These are phyloP conservation scores for Calypte anna DNA, from an alignment of 2,113 vertebrate species.

Conservation along the genomic window DNA sequence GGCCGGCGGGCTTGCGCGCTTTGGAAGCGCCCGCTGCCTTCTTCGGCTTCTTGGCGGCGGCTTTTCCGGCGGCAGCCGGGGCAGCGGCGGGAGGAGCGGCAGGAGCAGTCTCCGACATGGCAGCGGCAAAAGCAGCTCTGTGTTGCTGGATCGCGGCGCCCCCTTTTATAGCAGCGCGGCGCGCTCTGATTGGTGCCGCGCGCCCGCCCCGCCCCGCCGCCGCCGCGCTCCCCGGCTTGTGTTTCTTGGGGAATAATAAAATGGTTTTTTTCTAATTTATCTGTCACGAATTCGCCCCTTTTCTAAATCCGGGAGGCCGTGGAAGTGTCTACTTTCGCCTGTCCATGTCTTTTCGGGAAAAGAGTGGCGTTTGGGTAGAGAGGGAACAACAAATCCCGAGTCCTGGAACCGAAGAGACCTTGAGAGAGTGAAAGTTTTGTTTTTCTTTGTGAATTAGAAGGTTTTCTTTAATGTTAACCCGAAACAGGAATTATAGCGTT, in stretches of 20 bases:
- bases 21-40: slow-evolving; percentile 36
- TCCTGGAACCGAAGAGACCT: background rate
- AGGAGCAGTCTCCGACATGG: slow-evolving; percentile 50
- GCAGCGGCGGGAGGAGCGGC: background rate
- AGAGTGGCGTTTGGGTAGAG: background rate
- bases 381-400: background rate
- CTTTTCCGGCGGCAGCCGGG: slow-evolving; percentile 71
- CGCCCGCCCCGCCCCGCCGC: background rate
- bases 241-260: slow-evolving; percentile 59
- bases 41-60: slow-evolving; percentile 70
- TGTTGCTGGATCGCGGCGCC: background rate
- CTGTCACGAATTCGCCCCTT: background rate
- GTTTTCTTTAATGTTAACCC: background rate
- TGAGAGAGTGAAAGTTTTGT: background rate
- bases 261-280: background rate
- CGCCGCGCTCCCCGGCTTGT: background rate
- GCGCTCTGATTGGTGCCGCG: slow-evolving; percentile 66
- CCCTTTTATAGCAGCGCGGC: slow-evolving; percentile 69
- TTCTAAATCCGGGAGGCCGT: background rate
- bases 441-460: slow-evolving; percentile 25
- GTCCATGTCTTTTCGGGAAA: fast-evolving
- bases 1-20: slow-evolving; percentile 69
- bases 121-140: no score
- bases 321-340: background rate
- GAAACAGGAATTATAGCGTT: background rate